Evolutionary conservation across 2,888 invertebrate species (phyloP), one percentile per base, ranked within the genome.

Genomic region (Agrilus cyanescens): DNA sequence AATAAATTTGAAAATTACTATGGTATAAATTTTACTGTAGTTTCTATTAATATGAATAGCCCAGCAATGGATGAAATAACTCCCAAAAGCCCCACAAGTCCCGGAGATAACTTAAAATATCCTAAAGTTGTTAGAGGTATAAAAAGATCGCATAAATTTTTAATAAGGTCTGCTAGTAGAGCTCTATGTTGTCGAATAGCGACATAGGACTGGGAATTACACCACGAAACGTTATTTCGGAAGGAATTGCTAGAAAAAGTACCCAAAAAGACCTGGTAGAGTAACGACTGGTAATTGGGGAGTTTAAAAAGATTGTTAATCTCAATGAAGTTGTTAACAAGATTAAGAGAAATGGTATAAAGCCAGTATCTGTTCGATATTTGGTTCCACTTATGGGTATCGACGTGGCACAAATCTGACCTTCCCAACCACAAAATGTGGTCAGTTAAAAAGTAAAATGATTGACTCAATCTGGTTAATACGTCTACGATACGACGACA

Each of bases 351-450:
- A 12, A 91, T 80, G 2, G 86, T 83, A 47, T 86, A 71, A 1
- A 93, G 65, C 91, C 91, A 94, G 60, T 89, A 91, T 60, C 78
- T 82, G 56, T 85, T 84, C 3, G 83, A 78, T 7, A 76, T 69
- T 36, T 69, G 70, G 40, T 75, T 76, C 89, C 89, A 90, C 59
- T 80, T 83, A 36, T 81, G 78, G 0, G 81, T 73, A 59, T 90
- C 76, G 1, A 85, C 73, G 51, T 70, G 70, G 50, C 69, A 66
- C 4, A 80, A 69, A 15, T 87, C 87, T 32, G 81, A 78, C 54
- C 82, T 75, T 4, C 85, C 81, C 3, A 90, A 67, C 87, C 91
- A 93, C 29, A 91, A 75, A 29, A 91, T 72, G 59, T 94, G 90
- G 62, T 94, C 94, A 12, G 86, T 79, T 37, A 90, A 69, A 3